phyloP scores from a whole-genome alignment of 2,888 invertebrate genomes.

The Oscheius sp. region DNA sequence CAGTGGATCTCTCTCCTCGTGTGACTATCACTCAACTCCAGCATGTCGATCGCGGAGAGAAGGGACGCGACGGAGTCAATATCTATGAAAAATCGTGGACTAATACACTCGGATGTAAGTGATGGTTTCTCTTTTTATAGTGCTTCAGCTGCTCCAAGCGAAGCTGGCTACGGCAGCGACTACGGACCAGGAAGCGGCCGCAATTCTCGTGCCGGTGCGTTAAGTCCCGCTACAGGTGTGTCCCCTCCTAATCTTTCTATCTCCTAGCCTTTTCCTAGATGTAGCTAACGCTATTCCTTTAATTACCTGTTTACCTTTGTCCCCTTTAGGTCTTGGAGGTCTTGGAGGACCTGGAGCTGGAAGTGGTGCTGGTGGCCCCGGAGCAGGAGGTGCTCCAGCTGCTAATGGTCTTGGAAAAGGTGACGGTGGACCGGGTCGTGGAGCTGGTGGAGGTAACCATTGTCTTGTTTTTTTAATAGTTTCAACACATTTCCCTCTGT shows the following conservation, averaged over 20 bases:
- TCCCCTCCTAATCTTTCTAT: constrained; percentile 4
- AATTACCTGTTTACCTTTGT: constrained; percentile 19
- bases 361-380: constrained; percentile 10
- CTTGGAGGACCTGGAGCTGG: constrained; percentile 32
- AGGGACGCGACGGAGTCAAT: constrained; percentile 61
- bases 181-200: constrained; percentile 55
- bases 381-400: constrained; percentile 6
- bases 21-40: constrained; percentile 67
- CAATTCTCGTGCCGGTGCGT: constrained; percentile 48
- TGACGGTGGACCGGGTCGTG: constrained; percentile 33
- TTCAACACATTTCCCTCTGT: constrained; percentile 2
- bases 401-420: constrained; percentile 19
- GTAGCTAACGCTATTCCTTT: neutral
- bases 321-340: constrained; percentile 34
- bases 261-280: neutral
- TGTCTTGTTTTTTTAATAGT: constrained; percentile 15
- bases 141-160: constrained; percentile 42
- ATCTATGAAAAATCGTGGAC: constrained; percentile 67
- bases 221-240: constrained; percentile 30
- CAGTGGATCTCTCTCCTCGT: constrained; percentile 63
- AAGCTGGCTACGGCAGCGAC: constrained; percentile 49
- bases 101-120: constrained; percentile 52
- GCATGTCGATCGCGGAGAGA: constrained; percentile 61
- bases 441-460: constrained; percentile 44
- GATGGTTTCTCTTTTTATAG: neutral